Evolutionary conservation across 1,140 invertebrate species (phyloP).

Genomic region (Carcinoscorpius rotundicauda): DNA sequence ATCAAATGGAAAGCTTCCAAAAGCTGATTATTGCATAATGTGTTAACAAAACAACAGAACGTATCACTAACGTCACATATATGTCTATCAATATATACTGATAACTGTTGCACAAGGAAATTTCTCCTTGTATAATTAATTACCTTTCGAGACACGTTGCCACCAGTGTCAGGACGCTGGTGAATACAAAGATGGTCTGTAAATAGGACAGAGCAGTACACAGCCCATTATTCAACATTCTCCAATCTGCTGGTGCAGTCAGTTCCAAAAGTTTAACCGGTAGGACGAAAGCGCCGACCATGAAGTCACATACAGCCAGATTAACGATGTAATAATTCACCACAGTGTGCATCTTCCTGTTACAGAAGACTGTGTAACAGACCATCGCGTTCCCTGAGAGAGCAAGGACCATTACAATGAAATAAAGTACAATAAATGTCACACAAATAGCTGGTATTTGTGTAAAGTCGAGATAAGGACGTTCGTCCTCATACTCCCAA

Average conservation of each 20-base stretch:
- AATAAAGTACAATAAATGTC: constrained; percentile 30
- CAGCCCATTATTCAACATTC: constrained; percentile 32
- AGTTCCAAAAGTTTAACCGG: constrained; percentile 40
- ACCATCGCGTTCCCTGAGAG: constrained; percentile 32
- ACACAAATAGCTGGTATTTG: constrained; percentile 26
- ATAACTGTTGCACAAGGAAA: too few species aligned
- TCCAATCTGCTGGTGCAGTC: constrained; percentile 32
- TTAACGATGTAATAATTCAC: constrained; percentile 43
- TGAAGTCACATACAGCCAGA: constrained; percentile 36
- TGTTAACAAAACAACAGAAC: too few species aligned
- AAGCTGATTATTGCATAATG: too few species aligned
- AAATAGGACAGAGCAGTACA: constrained; percentile 35
- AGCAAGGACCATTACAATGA: constrained; percentile 32
- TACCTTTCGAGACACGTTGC: constrained; percentile 42
- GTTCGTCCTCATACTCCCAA: too few species aligned
- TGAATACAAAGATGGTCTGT: constrained; percentile 33
- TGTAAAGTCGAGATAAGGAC: constrained; percentile 24
- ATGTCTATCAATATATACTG: too few species aligned
- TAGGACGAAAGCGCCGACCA: constrained; percentile 38
- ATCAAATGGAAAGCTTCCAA: too few species aligned
- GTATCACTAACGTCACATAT: too few species aligned
- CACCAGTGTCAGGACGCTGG: constrained; percentile 35
- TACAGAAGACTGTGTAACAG: constrained; percentile 28
- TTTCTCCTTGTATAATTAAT: constrained; percentile 11
- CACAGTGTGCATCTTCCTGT: constrained; percentile 39